Evolutionary conservation across 2,888 invertebrate genomes (phyloP).

Genomic region (Temnothorax ravouxi): DNA sequence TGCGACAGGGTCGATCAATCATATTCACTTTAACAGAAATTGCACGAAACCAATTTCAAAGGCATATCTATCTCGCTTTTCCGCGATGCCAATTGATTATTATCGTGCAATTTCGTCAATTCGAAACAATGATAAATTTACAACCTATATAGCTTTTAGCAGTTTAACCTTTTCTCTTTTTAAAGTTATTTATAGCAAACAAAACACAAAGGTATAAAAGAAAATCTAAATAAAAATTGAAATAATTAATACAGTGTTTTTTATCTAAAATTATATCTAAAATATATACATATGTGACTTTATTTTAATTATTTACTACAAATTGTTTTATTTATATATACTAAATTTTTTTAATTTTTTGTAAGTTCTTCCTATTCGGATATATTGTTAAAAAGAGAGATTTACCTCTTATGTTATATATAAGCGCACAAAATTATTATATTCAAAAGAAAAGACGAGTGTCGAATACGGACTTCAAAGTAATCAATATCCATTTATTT

Average conservation of each 20-base stretch:
- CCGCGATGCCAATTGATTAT: background rate
- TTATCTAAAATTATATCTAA: background rate
- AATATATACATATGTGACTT: background rate
- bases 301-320: background rate
- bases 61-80: background rate
- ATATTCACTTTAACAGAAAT: conserved; percentile 24
- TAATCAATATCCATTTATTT: conserved; percentile 26
- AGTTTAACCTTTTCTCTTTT: background rate
- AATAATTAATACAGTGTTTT: conserved; percentile 12
- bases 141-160: background rate
- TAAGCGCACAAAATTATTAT: background rate
- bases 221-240: background rate
- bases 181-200: background rate
- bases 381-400: background rate
- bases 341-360: background rate
- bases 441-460: background rate
- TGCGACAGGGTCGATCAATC: conserved; percentile 23
- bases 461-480: background rate
- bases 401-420: background rate
- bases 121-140: background rate
- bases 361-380: background rate
- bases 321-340: background rate
- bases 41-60: background rate
- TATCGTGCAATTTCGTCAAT: background rate
- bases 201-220: background rate